phyloP scores from a whole-genome alignment of 1,140 invertebrate species.

The Caerostris extrusa region DNA sequence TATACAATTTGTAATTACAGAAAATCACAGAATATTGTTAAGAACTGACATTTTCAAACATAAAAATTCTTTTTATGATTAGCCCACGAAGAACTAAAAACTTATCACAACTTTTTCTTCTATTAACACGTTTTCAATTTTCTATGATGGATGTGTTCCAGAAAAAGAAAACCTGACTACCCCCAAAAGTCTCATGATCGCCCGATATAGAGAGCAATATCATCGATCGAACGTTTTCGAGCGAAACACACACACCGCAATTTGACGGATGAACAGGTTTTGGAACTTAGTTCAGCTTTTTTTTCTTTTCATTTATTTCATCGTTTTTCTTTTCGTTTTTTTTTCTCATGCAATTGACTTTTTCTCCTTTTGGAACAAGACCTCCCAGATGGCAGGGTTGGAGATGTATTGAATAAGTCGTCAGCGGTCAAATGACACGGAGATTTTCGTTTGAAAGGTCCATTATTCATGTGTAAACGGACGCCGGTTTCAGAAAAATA shows the following conservation, averaged over 20 bases:
- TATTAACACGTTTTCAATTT: too few species aligned
- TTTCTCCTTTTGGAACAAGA: neutral
- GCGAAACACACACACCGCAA: neutral
- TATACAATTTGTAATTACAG: too few species aligned
- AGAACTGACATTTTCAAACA: too few species aligned
- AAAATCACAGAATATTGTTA: too few species aligned
- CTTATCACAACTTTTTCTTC: too few species aligned
- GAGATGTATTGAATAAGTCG: neutral
- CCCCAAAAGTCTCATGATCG: too few species aligned
- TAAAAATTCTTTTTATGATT: too few species aligned
- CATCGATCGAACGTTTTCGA: neutral
- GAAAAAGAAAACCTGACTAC: too few species aligned
- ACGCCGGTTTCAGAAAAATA: neutral
- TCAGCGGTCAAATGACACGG: neutral
- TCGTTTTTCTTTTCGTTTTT: neutral
- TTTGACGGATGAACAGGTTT: slow-evolving; percentile 12
- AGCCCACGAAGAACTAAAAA: too few species aligned
- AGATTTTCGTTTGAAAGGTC: neutral
- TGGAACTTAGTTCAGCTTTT: neutral
- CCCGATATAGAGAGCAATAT: neutral
- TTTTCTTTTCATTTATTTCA: too few species aligned
- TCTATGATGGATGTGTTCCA: too few species aligned
- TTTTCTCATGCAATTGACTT: neutral
- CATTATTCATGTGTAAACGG: neutral
- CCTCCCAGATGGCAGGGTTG: neutral